phyloP scores from a whole-genome alignment of 1,140 invertebrate species.

The Dendrolimus punctatus region DNA sequence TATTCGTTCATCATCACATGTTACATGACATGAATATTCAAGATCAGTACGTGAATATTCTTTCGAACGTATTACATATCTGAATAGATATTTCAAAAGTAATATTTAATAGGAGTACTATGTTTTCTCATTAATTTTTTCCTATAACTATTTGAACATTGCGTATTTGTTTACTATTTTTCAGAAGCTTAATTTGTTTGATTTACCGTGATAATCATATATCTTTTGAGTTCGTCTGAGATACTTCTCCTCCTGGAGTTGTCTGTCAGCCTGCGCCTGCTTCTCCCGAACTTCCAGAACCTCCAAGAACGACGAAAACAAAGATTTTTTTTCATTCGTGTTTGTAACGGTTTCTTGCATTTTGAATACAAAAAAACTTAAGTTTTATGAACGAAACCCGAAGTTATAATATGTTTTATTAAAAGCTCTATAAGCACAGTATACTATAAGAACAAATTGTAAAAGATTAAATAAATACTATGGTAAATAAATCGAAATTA shows the following conservation, averaged over 20 bases:
- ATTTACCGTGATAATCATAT: slow-evolving; percentile 59
- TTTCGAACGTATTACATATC: too few relatives aligned
- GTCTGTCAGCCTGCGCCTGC: slow-evolving; percentile 47
- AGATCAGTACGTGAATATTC: too few relatives aligned
- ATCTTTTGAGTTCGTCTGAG: slow-evolving; percentile 56
- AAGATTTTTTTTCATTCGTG: slow-evolving; percentile 56
- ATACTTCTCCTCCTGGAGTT: slow-evolving; percentile 60
- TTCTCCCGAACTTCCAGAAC: slow-evolving; percentile 51
- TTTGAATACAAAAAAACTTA: slow-evolving; percentile 28
- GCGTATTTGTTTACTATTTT: too few relatives aligned
- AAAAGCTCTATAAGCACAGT: not conserved
- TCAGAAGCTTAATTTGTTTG: too few relatives aligned
- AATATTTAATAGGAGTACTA: too few relatives aligned
- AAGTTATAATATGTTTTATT: not conserved
- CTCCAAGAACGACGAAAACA: slow-evolving; percentile 58
- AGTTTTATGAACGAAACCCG: slow-evolving; percentile 4
- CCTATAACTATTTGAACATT: too few relatives aligned
- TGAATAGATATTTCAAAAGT: too few relatives aligned
- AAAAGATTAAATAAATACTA: slow-evolving; percentile 16
- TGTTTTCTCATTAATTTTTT: too few relatives aligned
- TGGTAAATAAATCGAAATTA: slow-evolving; percentile 34
- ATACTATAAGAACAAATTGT: slow-evolving; percentile 7
- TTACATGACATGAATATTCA: too few relatives aligned
- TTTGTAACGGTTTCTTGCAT: slow-evolving; percentile 69
- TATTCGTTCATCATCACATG: too few relatives aligned